Base-by-base conservation (phyloP, 2,888 invertebrate genomes). In the Strigamia crassipes region DNA sequence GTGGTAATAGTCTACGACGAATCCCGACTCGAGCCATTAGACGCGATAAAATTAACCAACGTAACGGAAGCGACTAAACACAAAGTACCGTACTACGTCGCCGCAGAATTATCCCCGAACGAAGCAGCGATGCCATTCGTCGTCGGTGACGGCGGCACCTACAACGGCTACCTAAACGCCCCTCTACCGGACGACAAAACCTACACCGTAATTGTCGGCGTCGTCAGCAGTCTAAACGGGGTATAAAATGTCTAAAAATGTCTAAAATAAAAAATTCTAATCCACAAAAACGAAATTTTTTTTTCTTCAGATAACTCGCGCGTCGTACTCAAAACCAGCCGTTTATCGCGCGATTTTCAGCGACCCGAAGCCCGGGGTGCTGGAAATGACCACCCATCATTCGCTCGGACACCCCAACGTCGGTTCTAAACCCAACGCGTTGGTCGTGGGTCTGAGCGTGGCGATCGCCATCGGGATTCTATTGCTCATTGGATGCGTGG, bases 21-120 rank as follows among this genome's bases (percentile, higher is more conserved):
- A 81, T 90, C 87, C 61, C 84, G 85, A 21, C 86, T 91, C 82
- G 90, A 90, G 84, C 91, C 90, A 23, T 93, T 92, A 86, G 92
- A 91, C 84, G 89, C 88, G 82, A 90, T 91, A 46, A 90, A 89
- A 81, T 89, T 92, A 18, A 91, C 90, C n/a, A 91, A 92, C 86
- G 92, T 92, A 88, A 88, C 91, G 82, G 90, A 91, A 85, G 92
- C 96, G 0, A 89, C 89, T 81, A 90, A 91, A 66, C 91, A 93
- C 83, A 93, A 92, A 0, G 87, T 92, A 5, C 92, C 92, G 2
- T 96, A 94, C 87, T 96, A 96, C 86, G 92, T 96, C 41, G 91
- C 95, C 8, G 96, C 94, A 0, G 94, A 95, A 87, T 88, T 96
- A 83, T 90, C 91, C 82, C 92, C 93, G 56, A 84, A 89, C 87